A percentile compares a stretch with the other conserved stretches of the same genome.
Conservation (phyloP, 2,888 invertebrate genomes). For the Callosobruchus maculatus region DNA sequence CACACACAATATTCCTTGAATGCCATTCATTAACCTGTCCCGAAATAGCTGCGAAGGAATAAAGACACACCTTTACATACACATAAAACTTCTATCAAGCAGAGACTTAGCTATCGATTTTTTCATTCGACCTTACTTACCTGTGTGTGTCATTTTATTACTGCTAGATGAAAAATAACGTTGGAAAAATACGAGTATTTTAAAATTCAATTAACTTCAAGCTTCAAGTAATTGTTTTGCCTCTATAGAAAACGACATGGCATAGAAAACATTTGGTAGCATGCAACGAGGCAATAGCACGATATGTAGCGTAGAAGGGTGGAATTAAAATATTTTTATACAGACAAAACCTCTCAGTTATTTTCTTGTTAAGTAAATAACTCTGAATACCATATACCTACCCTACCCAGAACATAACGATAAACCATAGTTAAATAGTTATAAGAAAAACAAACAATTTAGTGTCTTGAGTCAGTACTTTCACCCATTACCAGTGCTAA, state of each 20-base stretch:
- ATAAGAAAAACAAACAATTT: too few relatives aligned
- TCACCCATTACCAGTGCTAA: too few relatives aligned
- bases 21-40: background rate
- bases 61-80: background rate
- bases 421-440: too few relatives aligned
- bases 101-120: background rate
- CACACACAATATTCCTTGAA: background rate
- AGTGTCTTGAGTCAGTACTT: too few relatives aligned
- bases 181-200: background rate
- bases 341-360: too few relatives aligned
- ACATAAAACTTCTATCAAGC: background rate
- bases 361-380: too few relatives aligned
- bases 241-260: background rate
- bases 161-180: background rate
- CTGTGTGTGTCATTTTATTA: background rate
- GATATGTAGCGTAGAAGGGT: background rate
- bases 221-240: background rate
- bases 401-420: too few relatives aligned
- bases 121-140: background rate
- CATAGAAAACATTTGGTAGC: background rate
- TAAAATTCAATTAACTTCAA: background rate
- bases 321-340: background rate
- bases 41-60: background rate
- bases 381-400: too few relatives aligned
- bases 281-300: background rate